Percentiles rank a stretch among this genome's conserved stretches.
Conservation (phyloP, 2,888 invertebrate species). For the Leptopilina drosophilae region DNA sequence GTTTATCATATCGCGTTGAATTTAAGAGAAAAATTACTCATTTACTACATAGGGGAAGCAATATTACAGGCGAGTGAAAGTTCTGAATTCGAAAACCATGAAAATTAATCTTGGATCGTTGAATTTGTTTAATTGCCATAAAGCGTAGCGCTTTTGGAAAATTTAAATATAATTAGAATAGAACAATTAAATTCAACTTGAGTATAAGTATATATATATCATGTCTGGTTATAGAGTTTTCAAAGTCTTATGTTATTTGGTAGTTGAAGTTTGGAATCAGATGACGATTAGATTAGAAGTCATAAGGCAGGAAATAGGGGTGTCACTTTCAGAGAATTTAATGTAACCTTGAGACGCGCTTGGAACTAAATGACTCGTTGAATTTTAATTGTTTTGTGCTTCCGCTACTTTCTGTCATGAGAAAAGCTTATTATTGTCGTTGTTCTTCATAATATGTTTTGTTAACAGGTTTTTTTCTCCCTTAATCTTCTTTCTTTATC, state of each 20-base stretch:
- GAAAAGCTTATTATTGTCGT: neutral
- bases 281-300: constrained; percentile 8
- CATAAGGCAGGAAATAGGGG: constrained; percentile 22
- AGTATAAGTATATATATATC: neutral
- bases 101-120: constrained; percentile 19
- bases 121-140: neutral
- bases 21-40: neutral
- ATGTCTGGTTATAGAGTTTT: neutral
- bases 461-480: no score
- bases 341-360: constrained; percentile 29
- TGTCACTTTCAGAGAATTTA: constrained; percentile 16
- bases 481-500: neutral
- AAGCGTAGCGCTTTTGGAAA: neutral
- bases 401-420: constrained; percentile 7
- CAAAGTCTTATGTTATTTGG: neutral
- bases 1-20: neutral
- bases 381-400: constrained; percentile 26
- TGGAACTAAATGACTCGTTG: constrained; percentile 23
- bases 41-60: neutral
- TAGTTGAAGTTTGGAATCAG: neutral
- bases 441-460: no score
- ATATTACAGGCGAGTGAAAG: constrained; percentile 7
- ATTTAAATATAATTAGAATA: no score
- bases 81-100: neutral
- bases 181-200: neutral